Evolutionary conservation across 2,888 invertebrate genomes (phyloP).

Genomic region (Lottia scabra): DNA sequence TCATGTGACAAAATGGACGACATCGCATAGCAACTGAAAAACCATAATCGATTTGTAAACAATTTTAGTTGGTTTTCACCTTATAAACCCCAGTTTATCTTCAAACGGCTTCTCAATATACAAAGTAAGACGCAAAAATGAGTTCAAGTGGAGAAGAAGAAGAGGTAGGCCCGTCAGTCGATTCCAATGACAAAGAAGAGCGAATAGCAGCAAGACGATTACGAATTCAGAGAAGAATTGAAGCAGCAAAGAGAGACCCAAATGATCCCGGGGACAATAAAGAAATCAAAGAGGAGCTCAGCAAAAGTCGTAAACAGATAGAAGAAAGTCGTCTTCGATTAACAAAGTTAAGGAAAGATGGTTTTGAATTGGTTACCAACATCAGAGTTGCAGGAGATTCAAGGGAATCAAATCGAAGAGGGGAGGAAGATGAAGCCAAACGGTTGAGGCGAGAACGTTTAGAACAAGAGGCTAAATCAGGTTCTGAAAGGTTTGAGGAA

Average conservation of each 20-base stretch:
- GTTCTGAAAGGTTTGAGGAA: constrained; percentile 68
- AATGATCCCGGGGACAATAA: constrained; percentile 57
- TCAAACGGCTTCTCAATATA: too few relatives aligned
- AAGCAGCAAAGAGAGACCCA: constrained; percentile 46
- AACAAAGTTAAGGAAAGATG: constrained; percentile 66
- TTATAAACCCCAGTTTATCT: too few relatives aligned
- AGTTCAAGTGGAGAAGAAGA: constrained; percentile 67
- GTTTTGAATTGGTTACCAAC: constrained; percentile 68
- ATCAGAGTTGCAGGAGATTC: constrained; percentile 69
- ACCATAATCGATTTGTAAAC: too few relatives aligned
- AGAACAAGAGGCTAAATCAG: constrained; percentile 68
- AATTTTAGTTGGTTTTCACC: too few relatives aligned
- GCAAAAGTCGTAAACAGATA: constrained; percentile 67
- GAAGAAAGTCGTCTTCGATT: constrained; percentile 67
- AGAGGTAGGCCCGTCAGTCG: constrained; percentile 66
- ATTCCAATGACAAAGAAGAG: constrained; percentile 77
- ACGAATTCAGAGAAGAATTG: constrained; percentile 75
- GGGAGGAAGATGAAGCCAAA: constrained; percentile 65
- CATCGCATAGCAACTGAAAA: too few relatives aligned
- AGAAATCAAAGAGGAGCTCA: constrained; percentile 66
- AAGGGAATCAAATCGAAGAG: constrained; percentile 61
- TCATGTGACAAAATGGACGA: too few relatives aligned
- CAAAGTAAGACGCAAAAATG: constrained; percentile 40
- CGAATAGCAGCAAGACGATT: constrained; percentile 79
- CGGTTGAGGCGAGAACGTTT: constrained; percentile 66